Conservation (phyloP, 2,888 invertebrate species). For the Synanthedon myopaeformis region DNA sequence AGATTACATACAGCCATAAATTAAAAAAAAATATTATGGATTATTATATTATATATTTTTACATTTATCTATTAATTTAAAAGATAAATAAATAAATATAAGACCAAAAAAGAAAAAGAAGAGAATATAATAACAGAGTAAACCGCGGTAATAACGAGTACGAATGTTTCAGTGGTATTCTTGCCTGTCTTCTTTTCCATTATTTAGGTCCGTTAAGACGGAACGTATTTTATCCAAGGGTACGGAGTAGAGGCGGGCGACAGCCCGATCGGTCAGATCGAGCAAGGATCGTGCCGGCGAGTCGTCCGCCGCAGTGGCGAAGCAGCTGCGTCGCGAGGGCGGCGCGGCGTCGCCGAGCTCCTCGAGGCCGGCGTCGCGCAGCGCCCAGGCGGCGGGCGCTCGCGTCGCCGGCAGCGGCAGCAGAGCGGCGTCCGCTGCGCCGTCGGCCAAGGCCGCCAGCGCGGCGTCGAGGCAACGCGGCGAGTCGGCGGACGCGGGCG, state of each 20-base stretch:
- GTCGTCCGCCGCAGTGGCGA: conserved; percentile 9
- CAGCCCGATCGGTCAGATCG: conserved; percentile 26
- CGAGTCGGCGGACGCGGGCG: conserved; percentile 8
- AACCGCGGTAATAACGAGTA: neutral
- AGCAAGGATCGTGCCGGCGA: conserved; percentile 31
- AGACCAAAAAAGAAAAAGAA: too few relatives aligned
- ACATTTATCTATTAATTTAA: too few relatives aligned
- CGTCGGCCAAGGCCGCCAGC: conserved; percentile 15
- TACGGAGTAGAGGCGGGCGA: conserved; percentile 21
- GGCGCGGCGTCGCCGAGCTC: conserved; percentile 37
- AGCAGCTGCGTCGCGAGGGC: conserved; percentile 33
- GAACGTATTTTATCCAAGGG: conserved; percentile 5
- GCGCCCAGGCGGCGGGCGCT: conserved; percentile 17
- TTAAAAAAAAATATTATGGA: too few relatives aligned
- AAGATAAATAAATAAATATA: too few relatives aligned
- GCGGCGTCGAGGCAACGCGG: conserved; percentile 16
- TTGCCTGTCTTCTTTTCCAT: neutral
- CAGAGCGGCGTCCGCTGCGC: conserved; percentile 21
- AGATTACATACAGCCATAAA: too few relatives aligned
- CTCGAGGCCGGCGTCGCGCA: conserved; percentile 38
- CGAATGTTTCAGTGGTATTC: neutral
- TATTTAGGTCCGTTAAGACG: neutral
- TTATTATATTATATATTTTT: too few relatives aligned
- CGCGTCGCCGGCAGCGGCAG: conserved; percentile 24
- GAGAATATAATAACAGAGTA: too few relatives aligned